phyloP scores from a whole-genome alignment of 2,888 invertebrate genomes.

The Stomorhina lunata region DNA sequence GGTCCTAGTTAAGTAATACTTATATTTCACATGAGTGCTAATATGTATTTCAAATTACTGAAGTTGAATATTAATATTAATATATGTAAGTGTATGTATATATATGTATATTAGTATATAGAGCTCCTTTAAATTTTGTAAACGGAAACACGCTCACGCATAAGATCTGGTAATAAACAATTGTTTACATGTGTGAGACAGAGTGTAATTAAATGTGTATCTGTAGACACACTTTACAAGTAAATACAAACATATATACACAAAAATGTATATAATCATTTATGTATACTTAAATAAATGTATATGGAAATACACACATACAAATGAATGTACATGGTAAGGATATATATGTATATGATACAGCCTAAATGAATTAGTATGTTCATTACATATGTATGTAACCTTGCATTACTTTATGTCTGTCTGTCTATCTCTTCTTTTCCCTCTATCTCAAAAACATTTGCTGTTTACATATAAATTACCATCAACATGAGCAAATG shows the following conservation, averaged over 20 bases:
- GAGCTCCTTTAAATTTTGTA: not conserved
- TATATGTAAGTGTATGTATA: too few species aligned
- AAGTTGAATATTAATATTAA: too few species aligned
- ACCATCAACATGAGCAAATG: not conserved
- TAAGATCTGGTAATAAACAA: conserved; percentile 45
- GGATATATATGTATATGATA: conserved; percentile 9
- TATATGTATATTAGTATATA: not conserved
- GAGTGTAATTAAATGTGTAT: not conserved
- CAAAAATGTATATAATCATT: too few species aligned
- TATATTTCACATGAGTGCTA: too few species aligned
- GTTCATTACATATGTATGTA: too few species aligned
- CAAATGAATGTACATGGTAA: too few species aligned
- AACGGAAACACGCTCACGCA: not conserved
- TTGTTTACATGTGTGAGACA: not conserved
- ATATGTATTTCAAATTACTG: too few species aligned
- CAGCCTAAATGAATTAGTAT: not conserved
- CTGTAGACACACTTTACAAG: too few species aligned
- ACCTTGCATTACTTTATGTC: not conserved
- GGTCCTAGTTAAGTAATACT: too few species aligned
- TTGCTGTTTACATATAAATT: conserved; percentile 40
- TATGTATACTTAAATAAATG: too few species aligned
- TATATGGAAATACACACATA: too few species aligned
- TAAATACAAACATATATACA: too few species aligned
- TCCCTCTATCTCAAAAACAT: not conserved
- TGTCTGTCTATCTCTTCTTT: not conserved